A percentile compares a stretch with the other conserved stretches of the same genome.
Evolutionary conservation across 1,140 invertebrate genomes (phyloP).

Genomic region (Bombus difficillimus): DNA sequence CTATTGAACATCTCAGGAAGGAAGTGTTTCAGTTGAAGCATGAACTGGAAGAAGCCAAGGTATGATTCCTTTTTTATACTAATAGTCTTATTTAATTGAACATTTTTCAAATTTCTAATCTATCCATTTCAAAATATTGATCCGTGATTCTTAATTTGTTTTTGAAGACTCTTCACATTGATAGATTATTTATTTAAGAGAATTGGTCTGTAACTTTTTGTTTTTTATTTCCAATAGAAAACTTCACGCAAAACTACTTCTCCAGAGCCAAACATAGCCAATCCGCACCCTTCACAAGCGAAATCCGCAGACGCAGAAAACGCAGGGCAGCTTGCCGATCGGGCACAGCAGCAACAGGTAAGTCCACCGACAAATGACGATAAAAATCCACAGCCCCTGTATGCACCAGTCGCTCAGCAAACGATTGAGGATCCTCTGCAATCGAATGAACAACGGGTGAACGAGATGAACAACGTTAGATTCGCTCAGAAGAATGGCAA

Average conservation of each 20-base stretch:
- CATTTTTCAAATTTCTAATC: neutral
- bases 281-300: conserved; percentile 27
- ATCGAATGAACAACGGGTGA: conserved; percentile 51
- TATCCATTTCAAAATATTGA: no score
- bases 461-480: conserved; percentile 60
- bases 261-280: conserved; percentile 6
- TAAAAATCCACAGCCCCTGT: conserved; percentile 70
- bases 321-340: conserved; percentile 51
- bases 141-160: neutral
- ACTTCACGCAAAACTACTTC: conserved; percentile 32
- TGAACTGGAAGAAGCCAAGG: conserved; percentile 72
- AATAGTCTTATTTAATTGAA: no score
- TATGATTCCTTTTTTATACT: conserved; percentile 35
- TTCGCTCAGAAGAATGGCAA: conserved; percentile 73
- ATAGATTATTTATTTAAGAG: neutral
- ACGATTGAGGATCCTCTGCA: conserved; percentile 52
- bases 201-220: no score
- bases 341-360: conserved; percentile 77
- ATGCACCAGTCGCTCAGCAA: conserved; percentile 69
- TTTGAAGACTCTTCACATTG: neutral
- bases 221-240: conserved; percentile 56
- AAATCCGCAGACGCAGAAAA: neutral
- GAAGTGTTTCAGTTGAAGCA: conserved; percentile 75
- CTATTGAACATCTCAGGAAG: conserved; percentile 73
- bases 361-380: conserved; percentile 73